A percentile compares a stretch with the other conserved stretches of the same genome.
Conservation (phyloP, 1,140 invertebrate species). For the Oscheius sp. region DNA sequence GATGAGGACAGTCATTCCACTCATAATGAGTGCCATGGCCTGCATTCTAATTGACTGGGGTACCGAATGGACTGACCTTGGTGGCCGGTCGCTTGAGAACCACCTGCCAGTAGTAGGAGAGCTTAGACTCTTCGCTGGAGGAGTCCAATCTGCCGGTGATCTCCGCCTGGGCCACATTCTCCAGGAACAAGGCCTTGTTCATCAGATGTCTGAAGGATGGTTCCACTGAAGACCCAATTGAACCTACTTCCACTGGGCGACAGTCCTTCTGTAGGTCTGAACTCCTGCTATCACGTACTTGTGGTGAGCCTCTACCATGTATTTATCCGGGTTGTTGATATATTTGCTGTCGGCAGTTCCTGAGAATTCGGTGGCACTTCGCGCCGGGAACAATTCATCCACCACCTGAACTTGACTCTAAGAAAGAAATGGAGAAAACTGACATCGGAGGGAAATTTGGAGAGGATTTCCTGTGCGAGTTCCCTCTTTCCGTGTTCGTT, state of each 20-base stretch:
- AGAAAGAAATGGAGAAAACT: not conserved
- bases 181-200: slow-evolving; percentile 72
- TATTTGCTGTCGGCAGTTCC: slow-evolving; percentile 1
- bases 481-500: slow-evolving; percentile 48
- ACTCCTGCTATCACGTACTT: slow-evolving; percentile 67
- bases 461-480: slow-evolving; percentile 47
- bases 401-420: not conserved
- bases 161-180: slow-evolving; percentile 72
- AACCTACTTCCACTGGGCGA: slow-evolving; percentile 77
- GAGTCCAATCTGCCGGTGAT: slow-evolving; percentile 35
- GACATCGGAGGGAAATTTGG: slow-evolving; percentile 36
- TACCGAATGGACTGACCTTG: slow-evolving; percentile 4
- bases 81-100: slow-evolving; percentile 46
- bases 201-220: slow-evolving; percentile 70
- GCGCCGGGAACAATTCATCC: slow-evolving; percentile 2
- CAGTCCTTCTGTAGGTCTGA: slow-evolving; percentile 69
- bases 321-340: slow-evolving; percentile 32
- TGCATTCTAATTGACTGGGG: slow-evolving; percentile 75
- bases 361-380: not conserved
- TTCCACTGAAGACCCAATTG: not conserved
- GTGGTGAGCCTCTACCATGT: slow-evolving; percentile 69
- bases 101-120: slow-evolving; percentile 44
- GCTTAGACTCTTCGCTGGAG: not conserved
- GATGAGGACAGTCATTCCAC: slow-evolving; percentile 79
- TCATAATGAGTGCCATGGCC: slow-evolving; percentile 72